A percentile compares a stretch with the other conserved stretches of the same genome.
Conservation (phyloP, 2,797 vertebrate genomes). For the Pangasius larnaudii region DNA sequence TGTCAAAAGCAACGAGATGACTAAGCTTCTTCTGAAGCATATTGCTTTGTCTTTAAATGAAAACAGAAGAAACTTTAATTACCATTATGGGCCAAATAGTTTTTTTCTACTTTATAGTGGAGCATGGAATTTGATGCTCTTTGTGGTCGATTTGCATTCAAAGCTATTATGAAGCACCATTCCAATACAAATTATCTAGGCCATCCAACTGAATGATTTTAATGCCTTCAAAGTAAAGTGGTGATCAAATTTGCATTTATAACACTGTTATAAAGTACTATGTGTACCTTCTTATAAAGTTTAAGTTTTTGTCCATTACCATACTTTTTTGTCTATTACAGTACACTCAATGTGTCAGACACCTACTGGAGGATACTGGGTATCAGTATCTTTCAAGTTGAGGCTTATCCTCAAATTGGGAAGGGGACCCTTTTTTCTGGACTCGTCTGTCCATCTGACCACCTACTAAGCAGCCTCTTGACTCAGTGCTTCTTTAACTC, state of each 20-base stretch:
- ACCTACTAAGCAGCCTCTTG: not conserved
- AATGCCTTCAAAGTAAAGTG: not conserved
- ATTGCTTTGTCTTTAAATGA: not conserved
- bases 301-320: too few relatives aligned
- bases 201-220: not conserved
- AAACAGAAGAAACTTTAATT: not conserved
- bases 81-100: not conserved
- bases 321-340: not conserved
- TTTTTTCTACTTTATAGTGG: not conserved
- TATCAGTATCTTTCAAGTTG: not conserved
- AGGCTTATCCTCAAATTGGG: not conserved
- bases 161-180: not conserved
- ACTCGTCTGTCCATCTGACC: not conserved
- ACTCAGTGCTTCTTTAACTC: not conserved
- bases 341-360: too few relatives aligned
- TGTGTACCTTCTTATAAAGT: not conserved
- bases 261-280: not conserved
- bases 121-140: not conserved
- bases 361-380: not conserved
- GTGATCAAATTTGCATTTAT: not conserved
- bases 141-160: not conserved
- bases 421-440: not conserved
- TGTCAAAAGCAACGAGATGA: not conserved
- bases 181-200: not conserved
- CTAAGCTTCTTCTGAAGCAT: not conserved